phyloP scores from a whole-genome alignment of 2,797 vertebrate species.

The Peromyscus nudipes region DNA sequence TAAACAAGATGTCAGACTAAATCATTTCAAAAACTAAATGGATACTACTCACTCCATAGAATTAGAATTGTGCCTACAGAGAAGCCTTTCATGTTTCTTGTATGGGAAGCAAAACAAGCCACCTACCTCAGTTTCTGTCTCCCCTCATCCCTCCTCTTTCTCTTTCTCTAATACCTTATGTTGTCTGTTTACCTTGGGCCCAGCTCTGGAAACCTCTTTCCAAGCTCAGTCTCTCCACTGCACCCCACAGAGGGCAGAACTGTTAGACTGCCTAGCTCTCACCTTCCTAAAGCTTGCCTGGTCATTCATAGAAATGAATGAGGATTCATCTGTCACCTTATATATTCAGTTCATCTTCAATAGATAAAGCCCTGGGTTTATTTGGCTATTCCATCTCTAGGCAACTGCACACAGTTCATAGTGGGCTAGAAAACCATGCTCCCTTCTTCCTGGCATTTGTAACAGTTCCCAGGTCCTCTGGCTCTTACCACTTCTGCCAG shows the following conservation, averaged over 20 bases:
- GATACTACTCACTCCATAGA: background rate
- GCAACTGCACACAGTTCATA: background rate
- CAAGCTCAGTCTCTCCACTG: background rate
- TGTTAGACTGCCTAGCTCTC: accelerated
- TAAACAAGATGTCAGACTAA: conserved; percentile 44
- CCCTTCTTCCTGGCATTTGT: background rate
- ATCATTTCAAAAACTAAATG: conserved; percentile 35
- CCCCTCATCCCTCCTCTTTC: background rate
- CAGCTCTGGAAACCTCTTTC: background rate
- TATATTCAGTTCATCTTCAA: background rate
- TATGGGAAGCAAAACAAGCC: background rate
- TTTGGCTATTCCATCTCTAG: background rate
- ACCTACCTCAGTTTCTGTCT: background rate
- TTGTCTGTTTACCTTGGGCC: background rate
- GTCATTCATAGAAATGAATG: background rate
- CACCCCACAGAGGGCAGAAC: background rate
- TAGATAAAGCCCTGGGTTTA: background rate
- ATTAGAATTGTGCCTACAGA: background rate
- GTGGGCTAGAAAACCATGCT: background rate
- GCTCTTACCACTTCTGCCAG: background rate
- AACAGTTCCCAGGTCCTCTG: background rate
- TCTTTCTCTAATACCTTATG: background rate
- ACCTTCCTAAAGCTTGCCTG: background rate
- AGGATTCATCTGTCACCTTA: background rate
- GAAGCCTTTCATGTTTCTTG: conserved; percentile 38